phyloP scores from a whole-genome alignment of 2,797 vertebrate species.

The Brachyalestes nurse region DNA sequence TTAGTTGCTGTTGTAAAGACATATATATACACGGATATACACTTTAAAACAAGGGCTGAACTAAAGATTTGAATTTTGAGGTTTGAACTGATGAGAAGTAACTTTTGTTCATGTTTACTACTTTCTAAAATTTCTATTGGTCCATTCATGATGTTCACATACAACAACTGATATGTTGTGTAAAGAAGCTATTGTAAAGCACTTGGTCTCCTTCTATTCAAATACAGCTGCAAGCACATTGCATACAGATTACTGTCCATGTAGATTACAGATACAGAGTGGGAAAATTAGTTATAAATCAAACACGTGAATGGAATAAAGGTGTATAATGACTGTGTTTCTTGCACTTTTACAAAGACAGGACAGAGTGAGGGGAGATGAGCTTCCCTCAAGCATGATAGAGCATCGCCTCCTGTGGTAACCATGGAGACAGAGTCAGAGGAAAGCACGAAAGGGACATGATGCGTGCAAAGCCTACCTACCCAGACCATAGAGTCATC shows the following conservation, averaged over 20 bases:
- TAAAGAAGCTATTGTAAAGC: slow-evolving; percentile 7
- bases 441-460: not conserved
- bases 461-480: slow-evolving; percentile 28
- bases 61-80: no score
- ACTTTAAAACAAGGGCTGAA: no score
- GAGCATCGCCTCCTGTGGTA: slow-evolving; percentile 18
- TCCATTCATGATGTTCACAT: no score
- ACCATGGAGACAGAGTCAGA: slow-evolving; percentile 21
- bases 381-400: slow-evolving; percentile 8
- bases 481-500: slow-evolving; percentile 16
- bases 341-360: slow-evolving; percentile 24
- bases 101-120: no score
- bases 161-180: not conserved
- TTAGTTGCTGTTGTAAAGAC: not conserved
- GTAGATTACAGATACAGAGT: slow-evolving; percentile 11
- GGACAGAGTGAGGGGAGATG: slow-evolving; percentile 24
- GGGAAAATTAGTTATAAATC: slow-evolving; percentile 6
- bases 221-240: slow-evolving; percentile 18
- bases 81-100: no score
- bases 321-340: slow-evolving; percentile 39
- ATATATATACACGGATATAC: no score
- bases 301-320: slow-evolving; percentile 17
- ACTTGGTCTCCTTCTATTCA: slow-evolving; percentile 11
- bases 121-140: no score
- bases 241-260: slow-evolving; percentile 38